Evolutionary conservation across 2,888 invertebrate species (phyloP).

Genomic region (Didymodactylos carnosus): DNA sequence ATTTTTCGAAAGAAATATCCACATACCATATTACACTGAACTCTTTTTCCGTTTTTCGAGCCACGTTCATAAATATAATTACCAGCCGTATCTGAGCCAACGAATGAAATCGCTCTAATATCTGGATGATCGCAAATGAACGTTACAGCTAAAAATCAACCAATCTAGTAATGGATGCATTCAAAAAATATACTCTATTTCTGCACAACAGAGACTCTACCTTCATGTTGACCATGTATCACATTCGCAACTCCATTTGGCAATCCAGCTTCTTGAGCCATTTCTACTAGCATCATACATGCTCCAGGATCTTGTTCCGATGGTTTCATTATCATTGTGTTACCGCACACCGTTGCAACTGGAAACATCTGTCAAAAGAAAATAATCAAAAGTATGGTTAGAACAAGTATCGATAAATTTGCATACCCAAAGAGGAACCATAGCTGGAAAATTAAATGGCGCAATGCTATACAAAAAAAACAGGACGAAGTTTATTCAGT

Average conservation of each 20-base stretch:
- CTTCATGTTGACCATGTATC: conserved; percentile 76
- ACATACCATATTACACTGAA: conserved; percentile 74
- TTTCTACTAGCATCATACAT: conserved; percentile 74
- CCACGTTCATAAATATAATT: conserved; percentile 82
- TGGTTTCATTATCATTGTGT: conserved; percentile 77
- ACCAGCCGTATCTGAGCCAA: conserved; percentile 83
- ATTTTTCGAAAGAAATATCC: not conserved
- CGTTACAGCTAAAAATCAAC: conserved; percentile 50
- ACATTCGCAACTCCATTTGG: conserved; percentile 86
- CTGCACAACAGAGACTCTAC: too few relatives aligned
- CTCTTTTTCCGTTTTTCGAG: conserved; percentile 70
- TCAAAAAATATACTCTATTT: not conserved
- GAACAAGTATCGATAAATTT: too few relatives aligned
- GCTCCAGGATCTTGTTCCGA: conserved; percentile 95
- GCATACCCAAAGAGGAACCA: conserved; percentile 81
- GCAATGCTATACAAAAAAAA: conserved; percentile 47
- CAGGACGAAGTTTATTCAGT: not conserved
- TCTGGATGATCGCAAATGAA: conserved; percentile 90
- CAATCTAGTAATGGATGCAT: too few relatives aligned
- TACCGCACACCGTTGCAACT: conserved; percentile 59
- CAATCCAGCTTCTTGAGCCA: conserved; percentile 75
- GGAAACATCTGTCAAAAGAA: conserved; percentile 41
- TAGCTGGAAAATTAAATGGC: conserved; percentile 97
- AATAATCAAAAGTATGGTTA: not conserved
- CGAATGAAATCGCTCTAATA: conserved; percentile 89